Percentiles rank a stretch among this genome's conserved stretches.
phyloP scores from a whole-genome alignment of 2,888 invertebrate species.

The Drosophila hamatofila region DNA sequence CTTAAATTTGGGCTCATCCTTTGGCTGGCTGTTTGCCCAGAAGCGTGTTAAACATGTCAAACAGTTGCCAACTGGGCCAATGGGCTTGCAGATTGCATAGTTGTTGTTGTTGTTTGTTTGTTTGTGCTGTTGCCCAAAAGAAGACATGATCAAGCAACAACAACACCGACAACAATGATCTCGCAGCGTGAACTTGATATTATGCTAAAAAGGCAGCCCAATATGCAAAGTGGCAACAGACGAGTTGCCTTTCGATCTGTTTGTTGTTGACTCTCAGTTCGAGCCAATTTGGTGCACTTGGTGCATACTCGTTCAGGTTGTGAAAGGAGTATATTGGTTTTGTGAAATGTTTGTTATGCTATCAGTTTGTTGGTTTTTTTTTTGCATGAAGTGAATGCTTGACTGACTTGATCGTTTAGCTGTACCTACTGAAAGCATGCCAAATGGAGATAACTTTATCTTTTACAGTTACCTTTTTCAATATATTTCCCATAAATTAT shows the following conservation, averaged over 20 bases:
- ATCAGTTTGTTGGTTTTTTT: too few species aligned
- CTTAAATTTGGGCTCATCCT: conserved; percentile 31
- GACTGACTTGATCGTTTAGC: not conserved
- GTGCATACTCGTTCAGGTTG: not conserved
- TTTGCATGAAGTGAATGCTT: not conserved
- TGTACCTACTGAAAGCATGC: not conserved
- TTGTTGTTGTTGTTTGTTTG: conserved; percentile 20
- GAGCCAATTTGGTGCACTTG: conserved; percentile 66
- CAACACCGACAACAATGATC: conserved; percentile 34
- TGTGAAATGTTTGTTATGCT: not conserved
- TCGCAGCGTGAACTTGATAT: conserved; percentile 75
- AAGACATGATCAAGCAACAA: conserved; percentile 56
- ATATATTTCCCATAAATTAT: too few species aligned
- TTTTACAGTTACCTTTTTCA: too few species aligned
- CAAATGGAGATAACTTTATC: too few species aligned
- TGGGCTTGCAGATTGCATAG: conserved; percentile 36
- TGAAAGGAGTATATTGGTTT: not conserved
- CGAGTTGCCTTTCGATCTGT: conserved; percentile 29
- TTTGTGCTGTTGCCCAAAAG: conserved; percentile 51
- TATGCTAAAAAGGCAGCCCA: conserved; percentile 55
- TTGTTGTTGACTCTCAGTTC: conserved; percentile 24
- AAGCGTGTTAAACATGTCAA: conserved; percentile 59
- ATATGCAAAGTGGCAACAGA: conserved; percentile 69
- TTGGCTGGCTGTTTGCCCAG: conserved; percentile 30
- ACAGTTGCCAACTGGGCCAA: conserved; percentile 69